phyloP scores from a whole-genome alignment of 2,797 vertebrate genomes.

The Acanthurus tractus region DNA sequence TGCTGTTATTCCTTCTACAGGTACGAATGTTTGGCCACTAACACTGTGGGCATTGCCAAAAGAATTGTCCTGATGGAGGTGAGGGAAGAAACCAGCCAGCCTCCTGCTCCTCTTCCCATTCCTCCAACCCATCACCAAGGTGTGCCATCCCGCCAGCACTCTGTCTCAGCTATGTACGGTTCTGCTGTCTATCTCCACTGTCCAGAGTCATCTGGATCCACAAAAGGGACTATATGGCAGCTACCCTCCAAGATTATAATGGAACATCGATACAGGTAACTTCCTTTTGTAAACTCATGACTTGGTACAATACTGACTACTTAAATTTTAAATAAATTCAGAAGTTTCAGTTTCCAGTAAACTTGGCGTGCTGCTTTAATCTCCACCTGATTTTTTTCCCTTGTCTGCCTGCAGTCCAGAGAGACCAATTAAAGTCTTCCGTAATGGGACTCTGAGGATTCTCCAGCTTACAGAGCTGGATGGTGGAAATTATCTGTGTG shows the following conservation, averaged over 20 bases:
- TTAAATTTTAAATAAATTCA: neutral
- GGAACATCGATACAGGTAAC: conserved; percentile 84
- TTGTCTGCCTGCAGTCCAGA: conserved; percentile 77
- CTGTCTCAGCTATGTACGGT: conserved; percentile 85
- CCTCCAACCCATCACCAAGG: conserved; percentile 48
- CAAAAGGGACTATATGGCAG: conserved; percentile 84
- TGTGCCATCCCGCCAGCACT: conserved; percentile 77
- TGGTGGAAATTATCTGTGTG: conserved; percentile 85
- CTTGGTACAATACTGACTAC: neutral
- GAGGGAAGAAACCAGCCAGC: conserved; percentile 63
- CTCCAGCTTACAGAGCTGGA: conserved; percentile 85
- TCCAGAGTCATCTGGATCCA: conserved; percentile 81
- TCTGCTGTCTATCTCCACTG: conserved; percentile 87
- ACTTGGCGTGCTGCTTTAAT: conserved; percentile 38
- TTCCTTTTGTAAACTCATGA: conserved; percentile 9
- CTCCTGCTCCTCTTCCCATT: conserved; percentile 56
- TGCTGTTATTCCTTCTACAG: conserved; percentile 52
- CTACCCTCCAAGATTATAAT: conserved; percentile 84
- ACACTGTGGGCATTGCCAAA: conserved; percentile 82
- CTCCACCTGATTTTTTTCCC: conserved; percentile 21
- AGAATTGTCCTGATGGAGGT: conserved; percentile 81
- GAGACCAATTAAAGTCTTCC: conserved; percentile 85
- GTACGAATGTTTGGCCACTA: conserved; percentile 85
- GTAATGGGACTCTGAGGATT: conserved; percentile 87
- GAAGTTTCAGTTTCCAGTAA: conserved; percentile 15